These are phyloP conservation scores for Oligia fasciuncula DNA, from an alignment of 2,888 invertebrate genomes.

Conservation along the genomic window DNA sequence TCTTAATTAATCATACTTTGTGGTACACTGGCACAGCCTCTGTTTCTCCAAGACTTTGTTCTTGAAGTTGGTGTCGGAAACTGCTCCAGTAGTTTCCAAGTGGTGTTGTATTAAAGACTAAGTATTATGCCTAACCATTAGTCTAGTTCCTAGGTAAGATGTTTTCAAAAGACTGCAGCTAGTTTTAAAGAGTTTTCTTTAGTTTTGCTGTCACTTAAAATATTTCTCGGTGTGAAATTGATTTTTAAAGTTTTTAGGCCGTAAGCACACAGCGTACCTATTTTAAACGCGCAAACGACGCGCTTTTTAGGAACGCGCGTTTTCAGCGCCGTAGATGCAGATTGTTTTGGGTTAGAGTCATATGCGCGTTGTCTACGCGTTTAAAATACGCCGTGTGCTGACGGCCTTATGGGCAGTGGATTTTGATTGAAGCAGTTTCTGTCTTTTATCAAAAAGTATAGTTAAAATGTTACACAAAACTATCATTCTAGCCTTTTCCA, in stretches of 20 bases:
- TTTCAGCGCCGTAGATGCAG: no score
- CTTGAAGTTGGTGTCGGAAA: background rate
- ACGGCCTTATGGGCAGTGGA: no score
- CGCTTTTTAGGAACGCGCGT: no score
- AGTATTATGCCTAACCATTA: slow-evolving; percentile 3
- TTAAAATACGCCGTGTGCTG: no score
- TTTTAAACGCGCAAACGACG: no score
- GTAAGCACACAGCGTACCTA: no score
- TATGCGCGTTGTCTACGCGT: no score
- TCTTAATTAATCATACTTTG: slow-evolving; percentile 27
- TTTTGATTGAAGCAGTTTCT: background rate
- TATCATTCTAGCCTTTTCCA: background rate
- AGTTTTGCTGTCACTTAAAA: background rate
- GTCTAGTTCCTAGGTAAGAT: no score
- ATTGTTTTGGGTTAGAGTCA: no score
- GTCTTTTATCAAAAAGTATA: background rate
- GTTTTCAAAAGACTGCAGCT: no score
- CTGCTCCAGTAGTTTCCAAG: background rate
- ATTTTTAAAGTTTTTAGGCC: no score
- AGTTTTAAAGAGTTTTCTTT: background rate
- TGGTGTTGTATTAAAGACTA: background rate
- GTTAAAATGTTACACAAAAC: background rate
- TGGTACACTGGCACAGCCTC: background rate
- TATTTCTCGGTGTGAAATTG: background rate
- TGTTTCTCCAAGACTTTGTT: background rate